Base-by-base conservation (phyloP, 2,888 invertebrate species). In the Koerneria pararmatus region DNA sequence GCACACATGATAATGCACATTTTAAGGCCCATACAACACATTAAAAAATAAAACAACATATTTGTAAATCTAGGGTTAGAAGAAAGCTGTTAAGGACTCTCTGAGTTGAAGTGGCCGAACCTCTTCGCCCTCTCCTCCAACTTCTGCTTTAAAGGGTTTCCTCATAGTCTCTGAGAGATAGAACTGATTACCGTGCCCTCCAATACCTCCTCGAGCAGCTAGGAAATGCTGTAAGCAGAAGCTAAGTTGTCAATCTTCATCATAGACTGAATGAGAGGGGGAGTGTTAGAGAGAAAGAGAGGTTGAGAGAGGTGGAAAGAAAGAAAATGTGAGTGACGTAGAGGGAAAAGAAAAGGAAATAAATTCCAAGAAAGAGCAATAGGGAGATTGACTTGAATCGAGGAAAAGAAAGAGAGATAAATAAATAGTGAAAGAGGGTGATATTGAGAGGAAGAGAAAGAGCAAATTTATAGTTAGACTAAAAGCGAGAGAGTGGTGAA, bases 181-280 rank as follows among this genome's bases (percentile, higher is more conserved):
- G 86, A 91, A 95, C 70, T 89, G 88, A 86, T 99, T 98, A 0
- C 98, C 98, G 82, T 91, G 90, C 0, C 98, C 98, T 0, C 98
- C 98, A 0, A 91, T 89, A 3, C 98, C 98, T 0, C 98, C 98
- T 70, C 94, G 86, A 15, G 97, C 94, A 8, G 91, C 95, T 22
- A 98, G 88, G 85, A 92, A 97, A 88, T 92, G 89, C 59, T 90
- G 86, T 3, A 89, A 90, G 41, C 24, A 27, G 37, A 29, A 48
- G n/a, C n/a, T n/a, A n/a, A n/a, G n/a, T n/a, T n/a, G n/a, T n/a
- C n/a, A n/a, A n/a, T n/a, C n/a, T 41, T 46, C 27, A 51, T n/a
- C n/a, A 19, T 19, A 27, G 22, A 6, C 19, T n/a, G 57, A 27
- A 57, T 8, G 27, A 35, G 35, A 15, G 31, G 27, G 32, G 56